Evolutionary conservation across 2,113 vertebrate genomes (phyloP).

Genomic region (Cyanoderma ruficeps): DNA sequence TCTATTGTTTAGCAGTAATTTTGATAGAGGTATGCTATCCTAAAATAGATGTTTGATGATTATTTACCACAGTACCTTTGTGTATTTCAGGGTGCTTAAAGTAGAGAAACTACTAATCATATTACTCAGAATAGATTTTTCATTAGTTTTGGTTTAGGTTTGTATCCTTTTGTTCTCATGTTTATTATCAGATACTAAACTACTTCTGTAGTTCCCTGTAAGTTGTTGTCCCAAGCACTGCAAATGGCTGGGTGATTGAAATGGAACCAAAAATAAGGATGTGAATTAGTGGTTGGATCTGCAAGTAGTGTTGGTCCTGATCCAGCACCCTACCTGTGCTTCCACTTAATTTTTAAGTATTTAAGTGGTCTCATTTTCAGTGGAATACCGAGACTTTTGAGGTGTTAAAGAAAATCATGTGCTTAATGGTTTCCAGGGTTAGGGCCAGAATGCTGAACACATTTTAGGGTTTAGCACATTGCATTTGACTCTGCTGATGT

Average conservation of each 20-base stretch:
- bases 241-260: not conserved
- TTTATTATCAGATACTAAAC: not conserved
- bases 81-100: not conserved
- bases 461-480: not conserved
- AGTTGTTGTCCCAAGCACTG: not conserved
- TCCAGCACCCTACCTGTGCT: not conserved
- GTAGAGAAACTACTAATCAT: not conserved
- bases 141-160: not conserved
- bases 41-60: not conserved
- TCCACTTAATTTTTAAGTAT: not conserved
- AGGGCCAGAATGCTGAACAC: constrained; percentile 11
- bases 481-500: not conserved
- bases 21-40: not conserved
- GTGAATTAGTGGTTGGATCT: not conserved
- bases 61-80: not conserved
- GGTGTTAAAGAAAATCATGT: not conserved
- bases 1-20: not conserved
- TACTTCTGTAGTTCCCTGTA: not conserved
- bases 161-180: not conserved
- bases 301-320: not conserved
- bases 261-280: not conserved
- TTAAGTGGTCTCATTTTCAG: not conserved
- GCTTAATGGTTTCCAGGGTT: not conserved
- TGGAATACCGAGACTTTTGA: not conserved
- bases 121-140: not conserved